Conservation (phyloP, 1,140 invertebrate genomes). For the Cephus cinctus region DNA sequence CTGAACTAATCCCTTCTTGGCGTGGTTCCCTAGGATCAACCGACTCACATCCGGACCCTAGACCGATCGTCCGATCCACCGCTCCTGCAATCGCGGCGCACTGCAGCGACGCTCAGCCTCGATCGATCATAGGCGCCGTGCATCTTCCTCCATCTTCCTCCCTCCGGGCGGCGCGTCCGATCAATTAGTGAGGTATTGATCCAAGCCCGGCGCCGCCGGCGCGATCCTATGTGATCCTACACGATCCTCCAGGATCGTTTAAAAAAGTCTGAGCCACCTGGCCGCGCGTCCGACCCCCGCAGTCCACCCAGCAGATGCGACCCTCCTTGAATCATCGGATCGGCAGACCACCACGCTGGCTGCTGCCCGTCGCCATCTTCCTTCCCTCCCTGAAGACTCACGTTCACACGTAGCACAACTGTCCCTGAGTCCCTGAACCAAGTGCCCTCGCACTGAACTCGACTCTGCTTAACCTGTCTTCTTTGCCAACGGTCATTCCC, state of each 20-base stretch:
- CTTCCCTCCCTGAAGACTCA: neutral
- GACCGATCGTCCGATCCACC: no score
- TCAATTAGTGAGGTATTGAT: conserved; percentile 33
- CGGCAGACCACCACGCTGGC: conserved; percentile 27
- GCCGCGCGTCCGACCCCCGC: conserved; percentile 34
- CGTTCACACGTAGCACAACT: neutral
- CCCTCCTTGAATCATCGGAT: conserved; percentile 9
- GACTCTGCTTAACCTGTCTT: conserved; percentile 40
- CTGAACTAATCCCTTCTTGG: no score
- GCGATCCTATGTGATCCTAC: conserved; percentile 25
- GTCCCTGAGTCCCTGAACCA: neutral
- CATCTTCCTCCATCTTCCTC: no score
- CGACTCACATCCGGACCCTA: no score
- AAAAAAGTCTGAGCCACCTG: conserved; percentile 35
- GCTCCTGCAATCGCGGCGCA: no score
- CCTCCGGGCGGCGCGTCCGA: conserved; percentile 19
- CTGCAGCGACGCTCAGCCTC: no score
- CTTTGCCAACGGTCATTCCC: conserved; percentile 50
- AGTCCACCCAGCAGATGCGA: no score
- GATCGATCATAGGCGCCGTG: no score
- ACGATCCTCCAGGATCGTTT: neutral
- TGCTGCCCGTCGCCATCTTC: no score
- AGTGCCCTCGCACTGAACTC: neutral
- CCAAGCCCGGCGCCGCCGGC: no score
- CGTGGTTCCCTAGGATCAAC: no score